Conservation (phyloP, 2,888 invertebrate genomes). For the Salticus scenicus region DNA sequence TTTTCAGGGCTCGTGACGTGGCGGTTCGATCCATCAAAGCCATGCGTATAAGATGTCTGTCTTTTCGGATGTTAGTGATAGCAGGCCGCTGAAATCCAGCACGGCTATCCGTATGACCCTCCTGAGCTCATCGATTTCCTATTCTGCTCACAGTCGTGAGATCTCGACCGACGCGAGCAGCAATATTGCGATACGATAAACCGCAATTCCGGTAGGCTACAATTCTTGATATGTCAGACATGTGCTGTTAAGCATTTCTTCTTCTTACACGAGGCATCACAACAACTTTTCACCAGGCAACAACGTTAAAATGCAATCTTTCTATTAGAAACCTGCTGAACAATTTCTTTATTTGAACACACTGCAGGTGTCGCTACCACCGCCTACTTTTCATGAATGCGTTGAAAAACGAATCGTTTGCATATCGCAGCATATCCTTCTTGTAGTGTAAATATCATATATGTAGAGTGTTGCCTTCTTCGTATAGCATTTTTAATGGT, state of each 20-base stretch:
- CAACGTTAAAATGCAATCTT: background rate
- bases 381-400: background rate
- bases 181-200: background rate
- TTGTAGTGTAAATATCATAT: background rate
- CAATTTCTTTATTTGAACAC: background rate
- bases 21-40: background rate
- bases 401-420: background rate
- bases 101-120: background rate
- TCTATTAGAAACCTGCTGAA: background rate
- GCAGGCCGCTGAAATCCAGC: background rate
- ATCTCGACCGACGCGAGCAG: background rate
- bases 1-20: background rate
- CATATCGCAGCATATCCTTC: background rate
- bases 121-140: background rate
- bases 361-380: background rate
- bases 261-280: background rate
- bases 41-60: background rate
- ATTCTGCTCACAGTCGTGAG: background rate
- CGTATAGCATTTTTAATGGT: background rate
- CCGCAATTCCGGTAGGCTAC: background rate
- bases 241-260: background rate
- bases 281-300: background rate
- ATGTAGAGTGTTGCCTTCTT: background rate
- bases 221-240: background rate
- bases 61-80: background rate